phyloP scores from a whole-genome alignment of 2,113 vertebrate species.

The Mobula hypostoma region DNA sequence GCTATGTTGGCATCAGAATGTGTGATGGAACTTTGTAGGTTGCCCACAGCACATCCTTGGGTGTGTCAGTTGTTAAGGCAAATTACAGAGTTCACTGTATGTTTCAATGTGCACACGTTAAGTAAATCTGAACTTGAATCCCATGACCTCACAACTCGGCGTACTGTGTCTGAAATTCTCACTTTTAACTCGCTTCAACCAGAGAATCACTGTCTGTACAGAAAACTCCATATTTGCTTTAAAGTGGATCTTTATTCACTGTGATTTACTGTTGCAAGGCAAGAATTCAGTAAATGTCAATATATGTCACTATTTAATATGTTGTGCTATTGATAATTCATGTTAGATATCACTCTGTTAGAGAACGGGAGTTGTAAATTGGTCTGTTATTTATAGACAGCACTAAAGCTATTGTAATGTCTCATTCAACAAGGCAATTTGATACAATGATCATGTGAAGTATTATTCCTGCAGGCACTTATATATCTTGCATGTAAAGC shows the following conservation, averaged over 20 bases:
- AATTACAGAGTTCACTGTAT: too few relatives aligned
- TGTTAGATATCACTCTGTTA: neutral
- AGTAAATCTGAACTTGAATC: neutral
- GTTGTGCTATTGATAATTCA: neutral
- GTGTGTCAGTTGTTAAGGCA: too few relatives aligned
- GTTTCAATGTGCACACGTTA: too few relatives aligned
- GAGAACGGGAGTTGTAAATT: conserved; percentile 16
- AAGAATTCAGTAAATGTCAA: neutral
- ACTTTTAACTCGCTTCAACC: too few relatives aligned
- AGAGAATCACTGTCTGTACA: neutral
- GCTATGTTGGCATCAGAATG: too few relatives aligned
- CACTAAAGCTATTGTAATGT: neutral
- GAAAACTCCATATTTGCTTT: neutral
- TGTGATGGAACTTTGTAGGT: too few relatives aligned
- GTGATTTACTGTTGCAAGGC: neutral
- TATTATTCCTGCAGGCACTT: neutral
- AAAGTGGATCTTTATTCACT: too few relatives aligned
- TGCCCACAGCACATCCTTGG: too few relatives aligned
- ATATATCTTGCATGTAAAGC: neutral
- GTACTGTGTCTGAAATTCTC: neutral
- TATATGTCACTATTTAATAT: neutral
- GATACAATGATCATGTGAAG: neutral
- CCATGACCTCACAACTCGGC: neutral
- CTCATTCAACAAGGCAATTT: neutral
- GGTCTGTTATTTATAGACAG: conserved; percentile 4